Conservation (phyloP, 2,113 vertebrate species). For the Penelope pileata region DNA sequence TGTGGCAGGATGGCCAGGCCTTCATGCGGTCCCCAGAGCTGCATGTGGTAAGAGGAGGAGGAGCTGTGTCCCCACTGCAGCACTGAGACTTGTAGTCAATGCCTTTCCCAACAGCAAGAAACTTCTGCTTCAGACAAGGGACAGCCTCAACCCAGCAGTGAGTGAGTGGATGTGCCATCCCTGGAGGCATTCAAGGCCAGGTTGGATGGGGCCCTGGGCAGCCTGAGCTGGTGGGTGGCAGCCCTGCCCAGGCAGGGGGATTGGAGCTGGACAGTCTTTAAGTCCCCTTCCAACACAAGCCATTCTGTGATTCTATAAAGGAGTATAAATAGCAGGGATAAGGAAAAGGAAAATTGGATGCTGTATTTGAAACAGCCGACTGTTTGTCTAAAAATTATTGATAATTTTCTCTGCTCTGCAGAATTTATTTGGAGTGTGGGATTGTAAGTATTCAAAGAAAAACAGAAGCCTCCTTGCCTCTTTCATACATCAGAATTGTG, state of each 20-base stretch:
- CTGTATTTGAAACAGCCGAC: neutral
- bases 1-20: rapidly evolving
- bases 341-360: neutral
- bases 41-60: neutral
- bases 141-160: neutral
- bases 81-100: neutral
- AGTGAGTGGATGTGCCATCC: neutral
- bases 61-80: rapidly evolving
- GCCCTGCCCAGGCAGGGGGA: neutral
- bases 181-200: neutral
- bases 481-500: neutral
- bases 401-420: neutral
- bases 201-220: neutral
- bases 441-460: neutral
- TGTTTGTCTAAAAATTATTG: constrained; percentile 21
- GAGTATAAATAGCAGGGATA: neutral
- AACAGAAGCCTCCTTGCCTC: neutral
- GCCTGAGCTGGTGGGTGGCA: neutral
- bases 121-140: neutral
- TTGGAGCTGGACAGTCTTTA: neutral
- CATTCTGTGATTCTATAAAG: neutral
- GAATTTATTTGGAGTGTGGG: neutral
- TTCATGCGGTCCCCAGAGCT: rapidly evolving
- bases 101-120: neutral
- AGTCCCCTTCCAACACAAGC: neutral